These are phyloP conservation scores for Leucoptera coffeella DNA, from an alignment of 2,888 invertebrate genomes.

Conservation along the genomic window DNA sequence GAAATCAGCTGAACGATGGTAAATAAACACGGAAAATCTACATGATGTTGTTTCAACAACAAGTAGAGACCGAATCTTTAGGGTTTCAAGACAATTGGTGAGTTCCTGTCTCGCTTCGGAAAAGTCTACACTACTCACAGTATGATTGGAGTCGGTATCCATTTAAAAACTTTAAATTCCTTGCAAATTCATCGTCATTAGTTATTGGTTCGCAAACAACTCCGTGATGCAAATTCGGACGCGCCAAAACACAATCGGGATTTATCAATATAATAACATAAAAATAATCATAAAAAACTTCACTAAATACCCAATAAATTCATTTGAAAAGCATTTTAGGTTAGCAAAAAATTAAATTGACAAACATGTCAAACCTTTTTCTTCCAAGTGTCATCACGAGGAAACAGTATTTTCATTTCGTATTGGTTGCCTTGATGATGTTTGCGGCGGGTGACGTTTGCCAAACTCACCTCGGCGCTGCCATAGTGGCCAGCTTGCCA, in stretches of 20 bases:
- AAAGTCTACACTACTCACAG: constrained; percentile 48
- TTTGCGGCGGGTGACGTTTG: too few relatives aligned
- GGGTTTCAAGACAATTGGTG: too few relatives aligned
- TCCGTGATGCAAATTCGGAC: constrained; percentile 17
- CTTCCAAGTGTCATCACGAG: constrained; percentile 47
- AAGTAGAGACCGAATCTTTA: too few relatives aligned
- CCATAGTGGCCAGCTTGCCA: too few relatives aligned
- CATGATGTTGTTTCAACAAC: too few relatives aligned
- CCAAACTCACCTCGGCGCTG: too few relatives aligned
- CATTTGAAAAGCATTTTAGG: constrained; percentile 54
- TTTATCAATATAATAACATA: constrained; percentile 21
- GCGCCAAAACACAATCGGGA: constrained; percentile 41
- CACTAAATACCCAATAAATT: constrained; percentile 43
- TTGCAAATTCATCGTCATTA: constrained; percentile 38
- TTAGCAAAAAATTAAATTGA: constrained; percentile 50
- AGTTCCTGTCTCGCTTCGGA: too few relatives aligned
- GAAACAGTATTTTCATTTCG: constrained; percentile 46
- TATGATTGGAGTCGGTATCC: constrained; percentile 49
- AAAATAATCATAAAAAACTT: constrained; percentile 45
- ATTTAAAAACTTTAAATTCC: constrained; percentile 28
- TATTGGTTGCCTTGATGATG: constrained; percentile 28
- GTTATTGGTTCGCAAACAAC: constrained; percentile 34
- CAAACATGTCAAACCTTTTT: constrained; percentile 51
- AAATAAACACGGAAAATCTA: too few relatives aligned
- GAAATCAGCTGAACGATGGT: too few relatives aligned